phyloP scores from a whole-genome alignment of 2,797 vertebrate genomes.

The Myotis daubentonii region DNA sequence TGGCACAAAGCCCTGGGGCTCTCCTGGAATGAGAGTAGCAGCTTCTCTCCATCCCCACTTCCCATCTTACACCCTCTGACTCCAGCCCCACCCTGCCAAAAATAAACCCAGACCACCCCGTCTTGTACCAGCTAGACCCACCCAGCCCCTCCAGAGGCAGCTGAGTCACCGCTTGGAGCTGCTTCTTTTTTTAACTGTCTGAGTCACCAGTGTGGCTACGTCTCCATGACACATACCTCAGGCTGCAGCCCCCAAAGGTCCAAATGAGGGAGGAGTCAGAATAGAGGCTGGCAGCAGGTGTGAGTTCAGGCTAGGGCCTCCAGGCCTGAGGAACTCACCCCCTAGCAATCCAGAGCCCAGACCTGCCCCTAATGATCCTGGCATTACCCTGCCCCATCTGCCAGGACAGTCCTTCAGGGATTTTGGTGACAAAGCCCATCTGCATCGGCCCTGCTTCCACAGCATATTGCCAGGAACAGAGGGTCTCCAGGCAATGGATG shows the following conservation, averaged over 20 bases:
- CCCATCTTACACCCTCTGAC: neutral
- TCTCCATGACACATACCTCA: slow-evolving; percentile 54
- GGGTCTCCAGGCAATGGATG: neutral
- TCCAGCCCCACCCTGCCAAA: slow-evolving; percentile 67
- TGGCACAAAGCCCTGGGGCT: neutral
- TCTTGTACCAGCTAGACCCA: slow-evolving; percentile 66
- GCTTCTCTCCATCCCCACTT: neutral
- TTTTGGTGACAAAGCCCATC: neutral
- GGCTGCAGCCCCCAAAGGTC: neutral
- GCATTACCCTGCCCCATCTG: neutral
- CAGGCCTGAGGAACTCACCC: neutral
- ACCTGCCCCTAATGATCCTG: neutral
- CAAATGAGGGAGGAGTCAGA: neutral
- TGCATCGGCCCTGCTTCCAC: neutral
- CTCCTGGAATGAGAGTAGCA: neutral
- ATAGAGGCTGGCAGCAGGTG: neutral
- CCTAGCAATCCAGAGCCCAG: neutral
- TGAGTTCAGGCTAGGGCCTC: neutral
- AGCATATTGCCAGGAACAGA: neutral
- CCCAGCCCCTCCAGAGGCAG: slow-evolving; percentile 64
- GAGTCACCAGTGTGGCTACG: slow-evolving; percentile 74
- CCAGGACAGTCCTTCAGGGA: neutral
- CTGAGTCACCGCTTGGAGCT: slow-evolving; percentile 69
- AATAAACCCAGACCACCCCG: slow-evolving; percentile 78
- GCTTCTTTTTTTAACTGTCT: slow-evolving; percentile 76